Evolutionary conservation across 2,888 invertebrate genomes (phyloP), one percentile per base, ranked within the genome.

Genomic region (Linyphia triangularis): DNA sequence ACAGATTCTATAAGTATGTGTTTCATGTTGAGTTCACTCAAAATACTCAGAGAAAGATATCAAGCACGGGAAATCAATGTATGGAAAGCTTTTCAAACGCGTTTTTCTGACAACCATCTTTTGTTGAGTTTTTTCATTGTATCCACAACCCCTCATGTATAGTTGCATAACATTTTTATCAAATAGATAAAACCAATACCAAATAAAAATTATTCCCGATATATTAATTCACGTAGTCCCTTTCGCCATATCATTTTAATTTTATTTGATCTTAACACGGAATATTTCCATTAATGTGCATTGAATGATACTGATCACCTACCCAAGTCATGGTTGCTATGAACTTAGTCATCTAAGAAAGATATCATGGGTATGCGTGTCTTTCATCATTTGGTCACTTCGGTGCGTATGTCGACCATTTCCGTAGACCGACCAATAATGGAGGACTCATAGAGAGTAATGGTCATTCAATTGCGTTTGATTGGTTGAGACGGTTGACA

Each of bases 401-500:
- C 33, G 24, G 37, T 37, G 59, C 33, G 22, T 57, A 59, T 24
- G 59, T 30, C n/a, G 61, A 16, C 26, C 63, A 40, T 63, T 77
- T 77, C 63, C 77, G 77, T 63, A 26, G 22, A 9, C 26, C 4
- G n/a, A 63, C 77, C 37, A 40, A 63, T 77, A 77, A 77, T 51
- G n/a, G 51, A 51, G 51, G 51, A 16, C 51, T 51, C 13, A 51
- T 51, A 2, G 51, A 16, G 51, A 51, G 40, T 59, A 82, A 73
- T 73, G 82, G 63, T 65, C 82, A 59, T 37, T 26, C 72, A 72
- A 72, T 82, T 72, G 82, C 72, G 37, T 69, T 61, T 73, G 82
- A 82, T 82, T 82, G 82, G 37, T 72, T 26, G 59, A 82, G 82
- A 82, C 82, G 63, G 43, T 70, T 30, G 82, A 72, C 82, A 82